These are phyloP conservation scores for Drosophila burlai DNA, from an alignment of 1,140 invertebrate genomes.

Conservation along the genomic window DNA sequence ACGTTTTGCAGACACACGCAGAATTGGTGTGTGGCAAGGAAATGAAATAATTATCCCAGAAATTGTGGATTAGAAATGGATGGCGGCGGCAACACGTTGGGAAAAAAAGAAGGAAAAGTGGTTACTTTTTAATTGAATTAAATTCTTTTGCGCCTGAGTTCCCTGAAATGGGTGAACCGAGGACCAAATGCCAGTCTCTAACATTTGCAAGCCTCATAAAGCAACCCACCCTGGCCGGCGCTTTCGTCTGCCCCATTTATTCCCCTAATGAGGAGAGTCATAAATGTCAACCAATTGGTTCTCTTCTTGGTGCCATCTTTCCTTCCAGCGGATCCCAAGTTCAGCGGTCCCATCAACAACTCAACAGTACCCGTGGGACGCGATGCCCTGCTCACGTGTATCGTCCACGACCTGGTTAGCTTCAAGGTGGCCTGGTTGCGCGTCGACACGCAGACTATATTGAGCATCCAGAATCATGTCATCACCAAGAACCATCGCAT, in stretches of 20 bases:
- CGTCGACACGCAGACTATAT: constrained; percentile 95
- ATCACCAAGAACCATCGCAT: constrained; percentile 96
- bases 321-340: constrained; percentile 88
- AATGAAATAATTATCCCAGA: constrained; percentile 53
- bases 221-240: neutral
- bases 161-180: constrained; percentile 10
- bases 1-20: constrained; percentile 66
- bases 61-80: constrained; percentile 64
- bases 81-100: constrained; percentile 13
- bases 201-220: constrained; percentile 65
- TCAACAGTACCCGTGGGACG: constrained; percentile 91
- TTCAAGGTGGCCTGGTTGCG: constrained; percentile 95
- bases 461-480: constrained; percentile 94
- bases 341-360: constrained; percentile 92
- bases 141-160: constrained; percentile 34
- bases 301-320: constrained; percentile 17
- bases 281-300: constrained; percentile 60
- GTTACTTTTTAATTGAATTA: constrained; percentile 38
- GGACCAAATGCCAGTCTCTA: constrained; percentile 56
- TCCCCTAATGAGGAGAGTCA: constrained; percentile 55
- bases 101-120: neutral
- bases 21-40: constrained; percentile 18
- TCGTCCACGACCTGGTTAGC: constrained; percentile 91
- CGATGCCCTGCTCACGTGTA: constrained; percentile 91
- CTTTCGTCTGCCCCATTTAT: constrained; percentile 55